Base-by-base conservation (phyloP, 2,888 invertebrate genomes). In the Dynastes maya region DNA sequence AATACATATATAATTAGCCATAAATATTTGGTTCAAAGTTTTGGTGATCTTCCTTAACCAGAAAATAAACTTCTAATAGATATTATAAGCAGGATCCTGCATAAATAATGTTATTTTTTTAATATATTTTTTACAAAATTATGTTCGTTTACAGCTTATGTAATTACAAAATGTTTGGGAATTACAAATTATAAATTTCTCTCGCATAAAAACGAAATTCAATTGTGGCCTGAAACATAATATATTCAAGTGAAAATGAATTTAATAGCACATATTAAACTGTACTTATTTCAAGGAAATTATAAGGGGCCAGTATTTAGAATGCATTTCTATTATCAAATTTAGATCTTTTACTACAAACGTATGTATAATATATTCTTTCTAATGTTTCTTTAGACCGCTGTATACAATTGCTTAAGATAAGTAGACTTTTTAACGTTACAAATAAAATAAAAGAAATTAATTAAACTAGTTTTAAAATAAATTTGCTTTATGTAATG, bases 401-500 rank as follows among this genome's bases (percentile, higher is more conserved):
- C 67, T 67, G 67, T 67, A 67, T 16, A 67, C 13, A 67, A 49
- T 45, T 27, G 67, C 67, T 67, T 67, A 67, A 22, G 3, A 49
- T 27, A 32, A 67, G 49, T 67, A 45, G 27, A 45, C 67, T 67
- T 67, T 49, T 67, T 67, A 67, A 32, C 67, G 49, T 45, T 49
- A 29, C 32, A 75, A 29, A 63, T 22, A n/a, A 61, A 40, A 16
- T 45, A 63, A 51, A 37, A n/a, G 27, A 22, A 58, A 40, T 63
- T 13, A 58, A 58, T 22, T 32, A 55, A 13, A 37, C 22, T 58
- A 45, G 2, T 76, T 76, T 76, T 67, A 55, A 11, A 55, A 65
- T 75, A 63, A 45, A 51, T 75, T 76, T 16, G 76, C 67, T 76
- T 76, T 51, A 65, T 65, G 37, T 67, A 76, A 76, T 76, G 67